Evolutionary conservation across 2,113 vertebrate species (phyloP), one percentile per base, ranked within the genome.

Genomic region (Eulemur rufifrons): DNA sequence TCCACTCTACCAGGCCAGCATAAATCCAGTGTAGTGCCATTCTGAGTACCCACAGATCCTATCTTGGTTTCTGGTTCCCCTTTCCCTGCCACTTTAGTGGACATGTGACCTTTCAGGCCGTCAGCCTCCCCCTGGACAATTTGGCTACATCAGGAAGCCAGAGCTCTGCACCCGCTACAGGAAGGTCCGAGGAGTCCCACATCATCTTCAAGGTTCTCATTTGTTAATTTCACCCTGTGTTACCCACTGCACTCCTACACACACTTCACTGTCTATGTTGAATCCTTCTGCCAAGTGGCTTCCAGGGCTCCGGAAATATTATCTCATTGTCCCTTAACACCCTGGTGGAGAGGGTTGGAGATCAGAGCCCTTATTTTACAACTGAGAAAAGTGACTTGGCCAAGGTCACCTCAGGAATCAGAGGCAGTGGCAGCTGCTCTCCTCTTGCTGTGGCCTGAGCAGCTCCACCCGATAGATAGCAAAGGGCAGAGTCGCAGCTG

Each of bases 361-460:
- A 73, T 25, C 89, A 93, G 59, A 78, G 32, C 27, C 74, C 63
- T 94, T 94, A 50, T 76, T 90, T 90, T 77, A 82, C 86, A 82
- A 74, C 64, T 9, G 47, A 91, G 77, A 63, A 76, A 80, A 97
- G 77, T 80, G 94, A 95, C 95, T 87, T 68, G 74, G 83, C 81
- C 95, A 94, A 86, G 91, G 61, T 81, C 42, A 0, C 76, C 64
- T 29, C 6, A 87, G 27, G 66, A 95, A 81, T 37, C 12, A 20
- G 29, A 76, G 74, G 42, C 32, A 13, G 37, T 25, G 34, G 64
- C 68, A 50, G 52, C 18, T 2, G 3, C 50, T 50, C 18, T 89
- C 47, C 66, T 74, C 50, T 64, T 52, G 84, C 80, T 77, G 54
- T 1, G 3, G 21, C 50, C 68, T 29, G 18, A n/a, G 42, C 74